Evolutionary conservation across 2,113 vertebrate genomes (phyloP).

Genomic region (Lota lota): DNA sequence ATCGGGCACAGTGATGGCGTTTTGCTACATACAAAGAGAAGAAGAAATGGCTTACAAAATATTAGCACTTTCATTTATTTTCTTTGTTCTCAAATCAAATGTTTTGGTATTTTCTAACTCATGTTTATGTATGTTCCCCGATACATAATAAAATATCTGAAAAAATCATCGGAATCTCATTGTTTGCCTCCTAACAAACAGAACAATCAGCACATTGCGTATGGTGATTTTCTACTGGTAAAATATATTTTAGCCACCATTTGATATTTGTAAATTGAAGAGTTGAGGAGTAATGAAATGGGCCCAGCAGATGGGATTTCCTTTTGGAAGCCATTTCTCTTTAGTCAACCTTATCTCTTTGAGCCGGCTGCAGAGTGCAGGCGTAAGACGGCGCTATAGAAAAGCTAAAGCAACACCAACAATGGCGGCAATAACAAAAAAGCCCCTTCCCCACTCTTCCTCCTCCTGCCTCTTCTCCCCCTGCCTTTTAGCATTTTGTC

Average conservation of each 20-base stretch:
- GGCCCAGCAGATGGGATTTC: constrained; percentile 21
- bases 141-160: too few relatives aligned
- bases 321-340: constrained; percentile 26
- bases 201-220: too few relatives aligned
- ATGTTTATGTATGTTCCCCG: too few relatives aligned
- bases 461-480: constrained; percentile 28
- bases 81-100: too few relatives aligned
- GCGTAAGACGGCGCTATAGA: constrained; percentile 38
- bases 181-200: too few relatives aligned
- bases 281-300: background rate
- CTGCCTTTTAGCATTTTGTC: constrained; percentile 36
- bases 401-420: constrained; percentile 28
- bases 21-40: constrained; percentile 21
- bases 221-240: too few relatives aligned
- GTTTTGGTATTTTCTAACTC: too few relatives aligned
- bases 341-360: constrained; percentile 46
- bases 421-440: constrained; percentile 27
- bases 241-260: too few relatives aligned
- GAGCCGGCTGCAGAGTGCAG: constrained; percentile 36
- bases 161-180: too few relatives aligned
- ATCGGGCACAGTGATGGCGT: constrained; percentile 45
- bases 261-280: too few relatives aligned
- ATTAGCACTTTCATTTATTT: too few relatives aligned
- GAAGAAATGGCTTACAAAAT: too few relatives aligned
- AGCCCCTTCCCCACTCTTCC: constrained; percentile 23